Conservation (phyloP, 2,888 invertebrate species). For the Nephrocerus scutellatus region DNA sequence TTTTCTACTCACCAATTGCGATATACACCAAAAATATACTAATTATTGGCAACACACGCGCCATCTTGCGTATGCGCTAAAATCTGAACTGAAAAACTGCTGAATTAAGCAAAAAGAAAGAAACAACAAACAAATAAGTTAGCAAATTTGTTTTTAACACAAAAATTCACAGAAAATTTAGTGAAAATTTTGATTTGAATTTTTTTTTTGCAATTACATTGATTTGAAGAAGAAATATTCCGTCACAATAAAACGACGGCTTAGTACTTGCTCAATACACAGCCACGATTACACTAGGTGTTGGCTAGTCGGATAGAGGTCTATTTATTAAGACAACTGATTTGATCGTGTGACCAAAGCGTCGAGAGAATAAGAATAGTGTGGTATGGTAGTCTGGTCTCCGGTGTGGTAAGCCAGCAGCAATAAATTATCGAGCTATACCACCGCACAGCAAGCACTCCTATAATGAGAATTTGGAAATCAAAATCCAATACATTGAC, state of each 20-base stretch:
- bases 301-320: slow-evolving; percentile 45
- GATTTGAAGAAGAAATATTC: slow-evolving; percentile 21
- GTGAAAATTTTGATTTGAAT: slow-evolving; percentile 10
- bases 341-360: too few species aligned
- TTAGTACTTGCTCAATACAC: slow-evolving; percentile 46
- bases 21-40: slow-evolving; percentile 41
- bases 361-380: neutral
- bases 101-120: slow-evolving; percentile 14
- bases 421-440: too few species aligned
- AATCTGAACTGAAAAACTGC: slow-evolving; percentile 12
- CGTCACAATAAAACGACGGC: slow-evolving; percentile 27
- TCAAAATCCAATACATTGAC: too few species aligned
- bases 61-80: slow-evolving; percentile 42
- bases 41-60: slow-evolving; percentile 44
- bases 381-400: slow-evolving; percentile 24
- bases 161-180: slow-evolving; percentile 5
- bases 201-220: slow-evolving; percentile 20
- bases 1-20: slow-evolving; percentile 40
- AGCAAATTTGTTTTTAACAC: slow-evolving; percentile 8
- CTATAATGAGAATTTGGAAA: too few species aligned
- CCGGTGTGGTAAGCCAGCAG: slow-evolving; percentile 36
- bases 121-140: slow-evolving; percentile 17
- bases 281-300: slow-evolving; percentile 50
- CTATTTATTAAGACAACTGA: slow-evolving; percentile 51
- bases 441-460: too few species aligned